Evolutionary conservation across 2,113 vertebrate species (phyloP).

Genomic region (Oncorhynchus nerka): DNA sequence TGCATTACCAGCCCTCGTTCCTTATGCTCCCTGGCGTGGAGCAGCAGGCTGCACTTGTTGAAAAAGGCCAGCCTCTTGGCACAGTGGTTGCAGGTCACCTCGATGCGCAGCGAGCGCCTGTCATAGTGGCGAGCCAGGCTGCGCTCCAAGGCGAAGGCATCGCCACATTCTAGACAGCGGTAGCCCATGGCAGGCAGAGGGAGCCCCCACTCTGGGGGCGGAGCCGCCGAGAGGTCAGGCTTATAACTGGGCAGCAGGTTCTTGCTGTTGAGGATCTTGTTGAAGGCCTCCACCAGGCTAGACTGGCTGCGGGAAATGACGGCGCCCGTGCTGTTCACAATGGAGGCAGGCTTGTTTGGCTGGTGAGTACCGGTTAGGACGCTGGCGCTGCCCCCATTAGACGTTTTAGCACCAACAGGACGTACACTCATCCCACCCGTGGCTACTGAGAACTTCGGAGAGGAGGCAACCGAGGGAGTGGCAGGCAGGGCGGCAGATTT

Average conservation of each 20-base stretch:
- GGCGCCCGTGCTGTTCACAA: slow-evolving; percentile 76
- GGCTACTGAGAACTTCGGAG: slow-evolving; percentile 68
- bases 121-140: slow-evolving; percentile 94
- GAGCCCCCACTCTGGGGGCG: slow-evolving; percentile 81
- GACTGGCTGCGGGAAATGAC: slow-evolving; percentile 93
- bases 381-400: slow-evolving; percentile 65
- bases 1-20: slow-evolving; percentile 97
- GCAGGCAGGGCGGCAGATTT: slow-evolving; percentile 66
- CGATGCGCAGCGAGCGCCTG: slow-evolving; percentile 91
- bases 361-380: slow-evolving; percentile 55
- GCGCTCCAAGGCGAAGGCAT: slow-evolving; percentile 91
- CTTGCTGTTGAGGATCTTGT: slow-evolving; percentile 96
- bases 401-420: slow-evolving; percentile 73
- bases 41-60: slow-evolving; percentile 95
- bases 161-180: slow-evolving; percentile 94
- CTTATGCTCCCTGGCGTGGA: slow-evolving; percentile 95
- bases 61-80: slow-evolving; percentile 93
- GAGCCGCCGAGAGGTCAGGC: slow-evolving; percentile 85
- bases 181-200: slow-evolving; percentile 82
- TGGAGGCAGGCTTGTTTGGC: slow-evolving; percentile 74
- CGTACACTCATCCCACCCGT: slow-evolving; percentile 64
- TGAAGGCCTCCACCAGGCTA: slow-evolving; percentile 93
- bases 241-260: slow-evolving; percentile 92
- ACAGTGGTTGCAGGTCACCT: slow-evolving; percentile 98
- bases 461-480: slow-evolving; percentile 62